Conservation (phyloP, 2,113 vertebrate genomes). For the Cephalopterus ornatus region DNA sequence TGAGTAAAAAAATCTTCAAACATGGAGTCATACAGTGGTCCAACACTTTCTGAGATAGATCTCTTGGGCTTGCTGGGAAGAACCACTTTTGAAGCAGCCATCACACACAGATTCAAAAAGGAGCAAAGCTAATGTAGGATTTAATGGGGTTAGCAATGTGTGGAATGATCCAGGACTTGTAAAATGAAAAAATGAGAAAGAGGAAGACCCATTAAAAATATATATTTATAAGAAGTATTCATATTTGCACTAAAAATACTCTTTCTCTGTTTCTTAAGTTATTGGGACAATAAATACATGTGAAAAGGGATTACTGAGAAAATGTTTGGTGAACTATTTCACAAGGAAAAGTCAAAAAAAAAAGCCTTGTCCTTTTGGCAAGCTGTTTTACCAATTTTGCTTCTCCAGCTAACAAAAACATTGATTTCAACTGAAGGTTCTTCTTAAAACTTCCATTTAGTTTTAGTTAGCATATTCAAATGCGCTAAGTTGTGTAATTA, state of each 20-base stretch:
- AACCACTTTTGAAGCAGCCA: background rate
- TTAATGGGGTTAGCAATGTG: background rate
- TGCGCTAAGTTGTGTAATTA: background rate
- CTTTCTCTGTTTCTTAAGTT: background rate
- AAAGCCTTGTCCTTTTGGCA: background rate
- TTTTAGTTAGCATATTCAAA: background rate
- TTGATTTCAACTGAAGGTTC: background rate
- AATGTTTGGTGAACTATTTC: background rate
- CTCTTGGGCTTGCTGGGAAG: background rate
- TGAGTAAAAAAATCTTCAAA: background rate
- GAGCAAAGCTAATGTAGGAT: background rate
- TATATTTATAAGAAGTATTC: background rate
- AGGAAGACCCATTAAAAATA: background rate
- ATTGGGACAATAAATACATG: background rate
- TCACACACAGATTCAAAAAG: background rate
- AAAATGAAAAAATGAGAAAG: background rate
- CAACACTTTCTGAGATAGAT: background rate
- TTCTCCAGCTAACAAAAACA: background rate
- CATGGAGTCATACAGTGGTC: background rate
- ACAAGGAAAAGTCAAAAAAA: background rate
- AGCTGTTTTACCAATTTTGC: background rate
- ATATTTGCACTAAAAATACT: background rate
- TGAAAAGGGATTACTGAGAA: background rate
- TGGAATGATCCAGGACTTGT: background rate
- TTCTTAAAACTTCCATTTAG: background rate